Percentiles rank a stretch among this genome's conserved stretches.
These are phyloP conservation scores for Carassius carassius DNA, from an alignment of 2,113 vertebrate genomes.

Conservation along the genomic window DNA sequence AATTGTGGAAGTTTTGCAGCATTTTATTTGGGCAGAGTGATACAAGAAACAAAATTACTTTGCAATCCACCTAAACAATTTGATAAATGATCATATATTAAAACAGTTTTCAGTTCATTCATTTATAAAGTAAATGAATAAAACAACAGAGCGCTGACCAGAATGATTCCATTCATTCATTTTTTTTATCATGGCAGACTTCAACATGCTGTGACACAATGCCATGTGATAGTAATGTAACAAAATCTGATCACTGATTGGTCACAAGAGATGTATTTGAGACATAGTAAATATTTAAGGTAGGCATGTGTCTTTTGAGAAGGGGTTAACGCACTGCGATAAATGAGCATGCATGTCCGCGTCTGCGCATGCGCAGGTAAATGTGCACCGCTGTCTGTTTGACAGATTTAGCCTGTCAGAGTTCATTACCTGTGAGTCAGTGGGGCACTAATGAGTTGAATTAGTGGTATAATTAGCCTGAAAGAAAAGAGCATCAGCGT, in stretches of 20 bases:
- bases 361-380: conserved; percentile 48
- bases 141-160: no score
- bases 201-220: neutral
- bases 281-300: neutral
- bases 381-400: conserved; percentile 56
- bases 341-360: conserved; percentile 25
- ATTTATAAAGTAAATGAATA: no score
- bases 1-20: no score
- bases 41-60: no score
- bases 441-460: conserved; percentile 64
- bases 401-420: conserved; percentile 67
- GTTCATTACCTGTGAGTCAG: conserved; percentile 66
- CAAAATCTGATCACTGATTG: neutral
- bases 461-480: conserved; percentile 67
- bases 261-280: neutral
- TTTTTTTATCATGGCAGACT: neutral
- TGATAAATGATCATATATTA: neutral
- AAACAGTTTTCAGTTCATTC: neutral
- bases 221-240: neutral
- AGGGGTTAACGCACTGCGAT: neutral
- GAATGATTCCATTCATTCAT: neutral
- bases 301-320: conserved; percentile 4
- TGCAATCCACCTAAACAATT: neutral
- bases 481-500: conserved; percentile 60
- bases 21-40: no score